Evolutionary conservation across 2,797 vertebrate genomes (phyloP).

Genomic region (Silurus aristotelis): DNA sequence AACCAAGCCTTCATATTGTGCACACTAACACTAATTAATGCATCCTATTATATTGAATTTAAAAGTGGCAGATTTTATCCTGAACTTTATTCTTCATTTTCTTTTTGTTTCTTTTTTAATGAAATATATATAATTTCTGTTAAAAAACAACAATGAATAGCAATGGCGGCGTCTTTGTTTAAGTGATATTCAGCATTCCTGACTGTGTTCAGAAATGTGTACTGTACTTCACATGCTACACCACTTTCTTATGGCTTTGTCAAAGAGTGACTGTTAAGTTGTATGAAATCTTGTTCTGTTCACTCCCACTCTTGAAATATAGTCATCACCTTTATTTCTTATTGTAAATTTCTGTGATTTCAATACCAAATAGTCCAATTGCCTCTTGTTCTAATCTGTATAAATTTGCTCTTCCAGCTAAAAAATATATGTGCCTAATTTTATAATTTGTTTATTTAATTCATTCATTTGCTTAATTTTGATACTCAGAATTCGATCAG

Average conservation of each 20-base stretch:
- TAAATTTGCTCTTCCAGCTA: constrained; percentile 34
- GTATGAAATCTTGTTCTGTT: background rate
- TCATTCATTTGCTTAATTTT: constrained; percentile 45
- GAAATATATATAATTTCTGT: background rate
- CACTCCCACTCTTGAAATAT: background rate
- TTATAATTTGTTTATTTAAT: constrained; percentile 68
- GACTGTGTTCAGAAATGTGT: constrained; percentile 3
- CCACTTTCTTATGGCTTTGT: background rate
- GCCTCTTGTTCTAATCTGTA: constrained; percentile 28
- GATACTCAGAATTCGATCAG: background rate
- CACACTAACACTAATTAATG: background rate
- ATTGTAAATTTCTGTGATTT: constrained; percentile 27
- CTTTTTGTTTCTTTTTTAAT: background rate
- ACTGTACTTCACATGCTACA: background rate
- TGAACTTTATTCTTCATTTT: background rate
- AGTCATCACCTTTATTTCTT: background rate
- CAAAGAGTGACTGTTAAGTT: constrained; percentile 18
- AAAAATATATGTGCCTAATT: constrained; percentile 72
- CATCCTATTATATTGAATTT: background rate
- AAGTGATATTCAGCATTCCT: constrained; percentile 4
- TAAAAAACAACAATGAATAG: background rate
- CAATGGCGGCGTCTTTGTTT: background rate
- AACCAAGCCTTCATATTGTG: background rate
- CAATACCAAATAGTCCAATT: constrained; percentile 35
- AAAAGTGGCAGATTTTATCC: background rate